phyloP scores from a whole-genome alignment of 2,888 invertebrate species.

The Sepiola atlantica region DNA sequence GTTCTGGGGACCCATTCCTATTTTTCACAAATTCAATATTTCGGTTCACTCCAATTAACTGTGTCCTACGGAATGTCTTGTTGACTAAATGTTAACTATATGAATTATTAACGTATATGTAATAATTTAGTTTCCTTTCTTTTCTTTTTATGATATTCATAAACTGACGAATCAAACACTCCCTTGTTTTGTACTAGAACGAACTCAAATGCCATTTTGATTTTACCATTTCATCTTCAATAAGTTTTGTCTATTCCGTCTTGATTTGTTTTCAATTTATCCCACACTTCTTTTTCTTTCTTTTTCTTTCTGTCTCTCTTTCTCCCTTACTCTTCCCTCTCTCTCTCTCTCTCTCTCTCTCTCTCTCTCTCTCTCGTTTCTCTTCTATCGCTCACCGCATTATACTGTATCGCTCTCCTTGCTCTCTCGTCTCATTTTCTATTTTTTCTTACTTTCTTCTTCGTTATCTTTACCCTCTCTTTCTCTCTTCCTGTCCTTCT shows the following conservation, averaged over 20 bases:
- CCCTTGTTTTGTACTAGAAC: too few relatives aligned
- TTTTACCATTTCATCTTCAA: background rate
- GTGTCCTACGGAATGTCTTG: too few relatives aligned
- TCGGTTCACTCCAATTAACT: too few relatives aligned
- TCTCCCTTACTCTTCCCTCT: background rate
- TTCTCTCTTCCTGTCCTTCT: background rate
- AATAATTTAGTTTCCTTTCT: too few relatives aligned
- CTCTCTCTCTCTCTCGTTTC: background rate
- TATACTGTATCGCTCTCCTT: background rate
- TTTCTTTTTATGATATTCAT: too few relatives aligned
- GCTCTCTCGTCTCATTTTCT: background rate
- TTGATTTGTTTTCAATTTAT: background rate
- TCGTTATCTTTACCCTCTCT: background rate
- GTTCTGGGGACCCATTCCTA: too few relatives aligned
- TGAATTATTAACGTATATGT: too few relatives aligned
- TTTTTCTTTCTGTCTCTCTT: background rate
- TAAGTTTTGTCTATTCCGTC: background rate
- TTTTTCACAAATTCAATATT: too few relatives aligned
- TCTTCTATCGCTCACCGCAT: background rate
- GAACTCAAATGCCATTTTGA: too few relatives aligned
- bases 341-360: background rate
- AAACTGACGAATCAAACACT: too few relatives aligned
- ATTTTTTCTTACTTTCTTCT: background rate
- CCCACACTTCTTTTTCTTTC: background rate
- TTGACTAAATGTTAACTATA: too few relatives aligned